Conservation (phyloP, 2,888 invertebrate species). For the Drosophila testacea region DNA sequence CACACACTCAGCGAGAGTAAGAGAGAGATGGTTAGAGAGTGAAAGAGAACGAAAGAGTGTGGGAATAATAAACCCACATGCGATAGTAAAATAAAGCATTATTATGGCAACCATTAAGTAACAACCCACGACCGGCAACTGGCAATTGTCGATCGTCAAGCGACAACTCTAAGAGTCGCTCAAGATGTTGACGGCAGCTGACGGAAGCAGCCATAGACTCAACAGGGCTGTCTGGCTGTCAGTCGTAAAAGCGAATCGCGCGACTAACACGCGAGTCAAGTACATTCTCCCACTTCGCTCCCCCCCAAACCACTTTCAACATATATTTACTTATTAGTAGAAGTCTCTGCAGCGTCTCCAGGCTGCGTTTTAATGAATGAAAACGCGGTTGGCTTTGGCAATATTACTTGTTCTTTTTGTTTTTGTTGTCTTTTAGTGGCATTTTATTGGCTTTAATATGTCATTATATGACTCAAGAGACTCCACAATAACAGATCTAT, state of each 20-base stretch:
- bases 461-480: constrained; percentile 41
- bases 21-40: background rate
- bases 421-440: constrained; percentile 47
- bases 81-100: constrained; percentile 79
- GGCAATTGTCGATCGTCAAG: constrained; percentile 15
- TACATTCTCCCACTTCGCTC: constrained; percentile 10
- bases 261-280: constrained; percentile 59
- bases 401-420: constrained; percentile 24
- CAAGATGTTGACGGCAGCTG: constrained; percentile 74
- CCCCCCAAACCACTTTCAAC: constrained; percentile 2
- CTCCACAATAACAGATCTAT: constrained; percentile 8
- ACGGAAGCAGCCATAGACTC: constrained; percentile 51
- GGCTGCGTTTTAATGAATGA: constrained; percentile 76
- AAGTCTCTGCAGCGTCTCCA: constrained; percentile 38
- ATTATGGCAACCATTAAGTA: constrained; percentile 75
- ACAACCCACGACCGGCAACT: constrained; percentile 40
- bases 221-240: constrained; percentile 39
- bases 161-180: constrained; percentile 59
- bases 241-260: constrained; percentile 63
- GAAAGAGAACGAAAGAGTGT: background rate
- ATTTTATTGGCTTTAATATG: constrained; percentile 65
- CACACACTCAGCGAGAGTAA: constrained; percentile 1
- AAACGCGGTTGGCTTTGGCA: constrained; percentile 34
- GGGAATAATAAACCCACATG: constrained; percentile 46
- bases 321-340: constrained; percentile 33